Conservation (phyloP, 2,797 vertebrate genomes). For the Agapornis canus region DNA sequence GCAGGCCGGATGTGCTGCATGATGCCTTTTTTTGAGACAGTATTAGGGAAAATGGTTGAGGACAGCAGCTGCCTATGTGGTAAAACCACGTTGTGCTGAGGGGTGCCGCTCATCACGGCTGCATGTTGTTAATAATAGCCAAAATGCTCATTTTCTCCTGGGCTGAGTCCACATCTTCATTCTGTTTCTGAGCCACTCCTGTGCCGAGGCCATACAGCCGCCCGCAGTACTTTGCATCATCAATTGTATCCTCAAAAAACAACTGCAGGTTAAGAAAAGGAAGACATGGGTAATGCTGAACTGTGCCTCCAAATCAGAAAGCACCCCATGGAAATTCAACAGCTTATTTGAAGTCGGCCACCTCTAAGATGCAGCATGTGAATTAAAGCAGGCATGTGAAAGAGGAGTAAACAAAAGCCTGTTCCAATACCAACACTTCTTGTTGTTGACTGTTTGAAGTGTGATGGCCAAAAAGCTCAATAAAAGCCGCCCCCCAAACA, state of each 20-base stretch:
- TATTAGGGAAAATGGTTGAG: conserved; percentile 39
- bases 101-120: conserved; percentile 66
- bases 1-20: conserved; percentile 8
- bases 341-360: background rate
- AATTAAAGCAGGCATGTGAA: background rate
- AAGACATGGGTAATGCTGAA: background rate
- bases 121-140: conserved; percentile 87
- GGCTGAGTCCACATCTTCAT: conserved; percentile 82
- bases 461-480: background rate
- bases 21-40: conserved; percentile 33
- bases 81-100: background rate
- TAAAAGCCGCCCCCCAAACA: background rate
- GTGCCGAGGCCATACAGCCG: conserved; percentile 95
- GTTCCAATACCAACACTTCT: background rate
- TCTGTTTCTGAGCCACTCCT: conserved; percentile 92
- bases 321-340: background rate
- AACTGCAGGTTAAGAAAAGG: conserved; percentile 78
- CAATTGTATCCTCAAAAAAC: conserved; percentile 99
- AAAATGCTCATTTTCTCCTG: conserved; percentile 84
- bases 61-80: conserved; percentile 52
- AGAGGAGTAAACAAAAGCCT: background rate
- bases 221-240: conserved; percentile 98
- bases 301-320: background rate
- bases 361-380: background rate
- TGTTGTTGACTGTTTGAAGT: background rate